Evolutionary conservation across 1,140 invertebrate genomes (phyloP).

Genomic region (Bombus picipes): DNA sequence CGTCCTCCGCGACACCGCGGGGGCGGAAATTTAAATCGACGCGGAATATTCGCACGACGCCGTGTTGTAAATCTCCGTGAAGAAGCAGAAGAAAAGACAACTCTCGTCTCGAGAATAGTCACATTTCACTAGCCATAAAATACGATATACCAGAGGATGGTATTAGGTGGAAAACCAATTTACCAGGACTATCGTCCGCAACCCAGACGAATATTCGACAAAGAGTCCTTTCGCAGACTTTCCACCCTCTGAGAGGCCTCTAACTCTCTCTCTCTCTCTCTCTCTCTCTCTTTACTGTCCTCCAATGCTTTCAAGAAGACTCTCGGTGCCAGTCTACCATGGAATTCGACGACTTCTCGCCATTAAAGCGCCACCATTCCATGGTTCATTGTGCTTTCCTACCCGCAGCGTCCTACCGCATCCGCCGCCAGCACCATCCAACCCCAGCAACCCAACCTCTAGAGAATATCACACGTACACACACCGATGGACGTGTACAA

Average conservation of each 20-base stretch:
- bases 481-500: constrained; percentile 59
- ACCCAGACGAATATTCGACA: constrained; percentile 42
- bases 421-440: constrained; percentile 28
- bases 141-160: constrained; percentile 14
- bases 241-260: neutral
- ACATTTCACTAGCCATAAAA: constrained; percentile 17
- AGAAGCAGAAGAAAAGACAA: neutral
- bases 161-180: constrained; percentile 39
- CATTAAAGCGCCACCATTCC: constrained; percentile 71
- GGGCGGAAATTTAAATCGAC: constrained; percentile 13
- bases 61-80: neutral
- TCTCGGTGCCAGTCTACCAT: constrained; percentile 58
- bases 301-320: constrained; percentile 65
- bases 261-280: neutral
- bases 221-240: constrained; percentile 35
- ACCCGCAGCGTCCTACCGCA: constrained; percentile 36
- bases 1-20: neutral
- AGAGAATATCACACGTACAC: neutral
- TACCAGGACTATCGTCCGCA: constrained; percentile 28
- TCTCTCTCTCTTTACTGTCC: neutral
- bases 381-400: constrained; percentile 74
- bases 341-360: constrained; percentile 74
- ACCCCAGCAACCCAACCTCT: constrained; percentile 35
- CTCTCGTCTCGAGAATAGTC: neutral
- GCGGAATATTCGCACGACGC: neutral